Percentiles rank a stretch among this genome's conserved stretches.
Conservation (phyloP, 2,888 invertebrate genomes). For the Lottia gigantea region DNA sequence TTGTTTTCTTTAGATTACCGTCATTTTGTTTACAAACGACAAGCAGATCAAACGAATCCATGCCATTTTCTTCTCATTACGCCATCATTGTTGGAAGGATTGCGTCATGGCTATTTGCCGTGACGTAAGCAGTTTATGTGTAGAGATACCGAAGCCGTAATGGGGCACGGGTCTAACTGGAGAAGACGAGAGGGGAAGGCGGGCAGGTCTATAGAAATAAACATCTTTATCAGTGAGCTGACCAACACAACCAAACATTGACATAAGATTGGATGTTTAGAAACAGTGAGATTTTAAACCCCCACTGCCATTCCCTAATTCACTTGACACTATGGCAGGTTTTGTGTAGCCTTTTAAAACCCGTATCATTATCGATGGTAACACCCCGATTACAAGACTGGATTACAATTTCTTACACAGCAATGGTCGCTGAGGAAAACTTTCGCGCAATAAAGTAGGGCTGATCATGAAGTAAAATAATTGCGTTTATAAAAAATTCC, state of each 20-base stretch:
- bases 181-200: neutral
- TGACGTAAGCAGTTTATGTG: conserved; percentile 8
- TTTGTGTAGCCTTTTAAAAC: neutral
- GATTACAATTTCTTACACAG: too few species aligned
- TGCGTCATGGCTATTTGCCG: neutral
- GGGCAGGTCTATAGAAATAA: neutral
- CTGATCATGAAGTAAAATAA: too few species aligned
- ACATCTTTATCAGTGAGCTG: neutral
- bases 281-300: conserved; percentile 4
- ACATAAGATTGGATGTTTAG: conserved; percentile 1
- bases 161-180: conserved; percentile 4
- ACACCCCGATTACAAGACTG: too few species aligned
- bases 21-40: conserved; percentile 5
- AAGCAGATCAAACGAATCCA: conserved; percentile 6
- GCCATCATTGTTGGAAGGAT: conserved; percentile 2
- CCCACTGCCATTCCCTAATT: neutral
- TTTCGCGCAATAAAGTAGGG: too few species aligned
- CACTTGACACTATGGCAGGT: neutral
- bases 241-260: conserved; percentile 5
- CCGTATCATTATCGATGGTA: too few species aligned
- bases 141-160: neutral
- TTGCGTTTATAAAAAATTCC: too few species aligned
- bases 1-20: conserved; percentile 6
- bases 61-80: conserved; percentile 8
- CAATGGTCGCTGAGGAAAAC: too few species aligned